These are phyloP conservation scores for Drosophila recens DNA, from an alignment of 2,888 invertebrate species.

Conservation along the genomic window DNA sequence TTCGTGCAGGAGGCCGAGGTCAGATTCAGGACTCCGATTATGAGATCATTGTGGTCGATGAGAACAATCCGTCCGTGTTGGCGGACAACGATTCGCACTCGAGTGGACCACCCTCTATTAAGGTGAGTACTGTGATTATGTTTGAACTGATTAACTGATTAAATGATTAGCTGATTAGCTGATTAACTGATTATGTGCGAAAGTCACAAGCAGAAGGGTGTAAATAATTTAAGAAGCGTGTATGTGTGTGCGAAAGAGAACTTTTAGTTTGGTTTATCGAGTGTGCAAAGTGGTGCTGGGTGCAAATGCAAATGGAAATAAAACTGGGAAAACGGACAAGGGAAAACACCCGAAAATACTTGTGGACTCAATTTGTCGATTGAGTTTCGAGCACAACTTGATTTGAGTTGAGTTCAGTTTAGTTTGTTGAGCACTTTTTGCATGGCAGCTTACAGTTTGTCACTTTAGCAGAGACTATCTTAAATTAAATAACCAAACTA, in stretches of 20 bases:
- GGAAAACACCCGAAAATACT: background rate
- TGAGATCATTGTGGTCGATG: constrained; percentile 95
- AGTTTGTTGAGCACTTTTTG: constrained; percentile 35
- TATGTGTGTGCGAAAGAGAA: constrained; percentile 1
- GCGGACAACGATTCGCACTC: constrained; percentile 92
- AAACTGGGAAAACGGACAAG: too few relatives aligned
- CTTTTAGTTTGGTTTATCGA: background rate
- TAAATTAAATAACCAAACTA: background rate
- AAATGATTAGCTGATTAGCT: too few relatives aligned
- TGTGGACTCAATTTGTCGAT: constrained; percentile 12
- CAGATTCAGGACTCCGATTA: constrained; percentile 92
- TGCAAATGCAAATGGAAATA: too few relatives aligned
- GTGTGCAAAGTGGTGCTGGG: background rate
- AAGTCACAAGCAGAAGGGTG: background rate
- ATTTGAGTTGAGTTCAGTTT: constrained; percentile 11
- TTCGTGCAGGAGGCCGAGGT: constrained; percentile 78
- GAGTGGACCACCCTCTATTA: constrained; percentile 92
- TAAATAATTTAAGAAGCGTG: background rate
- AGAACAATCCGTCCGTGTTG: constrained; percentile 93
- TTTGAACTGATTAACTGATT: too few relatives aligned
- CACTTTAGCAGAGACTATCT: constrained; percentile 35
- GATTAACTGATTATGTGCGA: too few relatives aligned
- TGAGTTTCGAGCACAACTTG: constrained; percentile 16
- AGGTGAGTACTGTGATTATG: constrained; percentile 87
- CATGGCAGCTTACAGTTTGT: constrained; percentile 40